Percentiles rank a stretch among this genome's conserved stretches.
These are phyloP conservation scores for Plemyria rubiginata DNA, from an alignment of 2,888 invertebrate genomes.

Conservation along the genomic window DNA sequence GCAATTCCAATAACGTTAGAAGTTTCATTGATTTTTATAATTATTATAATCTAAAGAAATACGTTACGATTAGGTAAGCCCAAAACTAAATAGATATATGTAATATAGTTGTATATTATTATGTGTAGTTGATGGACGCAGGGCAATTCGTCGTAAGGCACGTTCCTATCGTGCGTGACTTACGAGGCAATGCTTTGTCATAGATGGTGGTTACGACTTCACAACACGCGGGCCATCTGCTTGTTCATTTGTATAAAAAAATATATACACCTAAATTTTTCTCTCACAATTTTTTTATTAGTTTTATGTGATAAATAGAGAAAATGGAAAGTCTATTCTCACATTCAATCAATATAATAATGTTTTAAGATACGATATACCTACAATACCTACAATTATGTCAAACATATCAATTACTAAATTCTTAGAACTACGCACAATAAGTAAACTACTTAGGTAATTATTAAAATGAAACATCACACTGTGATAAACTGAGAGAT, in stretches of 20 bases:
- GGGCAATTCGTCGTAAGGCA: no score
- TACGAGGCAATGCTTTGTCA: no score
- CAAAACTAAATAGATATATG: constrained; percentile 42
- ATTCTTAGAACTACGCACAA: no score
- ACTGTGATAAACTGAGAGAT: not conserved
- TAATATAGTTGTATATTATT: not conserved
- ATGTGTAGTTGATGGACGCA: no score
- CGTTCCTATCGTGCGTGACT: no score
- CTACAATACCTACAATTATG: not conserved
- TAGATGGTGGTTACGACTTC: no score
- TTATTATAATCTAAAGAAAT: constrained; percentile 48
- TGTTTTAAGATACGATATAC: not conserved
- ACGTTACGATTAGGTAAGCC: constrained; percentile 29
- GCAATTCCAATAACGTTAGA: constrained; percentile 49
- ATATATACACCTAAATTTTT: constrained; percentile 40
- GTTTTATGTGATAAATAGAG: constrained; percentile 32
- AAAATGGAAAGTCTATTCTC: not conserved
- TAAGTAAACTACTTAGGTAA: not conserved
- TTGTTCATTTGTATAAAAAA: no score
- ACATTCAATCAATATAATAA: not conserved
- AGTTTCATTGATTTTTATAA: constrained; percentile 48
- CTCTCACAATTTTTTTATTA: constrained; percentile 55
- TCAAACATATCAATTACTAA: no score
- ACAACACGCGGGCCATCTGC: no score
- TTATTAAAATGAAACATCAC: not conserved